Percentiles rank a stretch among this genome's conserved stretches.
These are phyloP conservation scores for Salvelinus alpinus DNA, from an alignment of 2,113 vertebrate species.

Conservation along the genomic window DNA sequence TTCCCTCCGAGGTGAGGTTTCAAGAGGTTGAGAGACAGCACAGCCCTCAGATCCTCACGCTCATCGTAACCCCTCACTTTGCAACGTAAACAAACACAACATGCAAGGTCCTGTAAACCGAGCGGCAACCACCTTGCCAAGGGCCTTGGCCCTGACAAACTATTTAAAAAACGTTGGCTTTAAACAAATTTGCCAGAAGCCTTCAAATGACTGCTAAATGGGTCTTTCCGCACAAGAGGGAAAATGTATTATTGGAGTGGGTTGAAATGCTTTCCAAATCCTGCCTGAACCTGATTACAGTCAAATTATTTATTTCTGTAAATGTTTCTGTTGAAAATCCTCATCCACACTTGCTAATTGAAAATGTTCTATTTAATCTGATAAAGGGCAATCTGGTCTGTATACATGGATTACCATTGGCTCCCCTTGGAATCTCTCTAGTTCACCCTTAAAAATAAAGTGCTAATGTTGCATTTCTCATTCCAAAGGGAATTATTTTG, in stretches of 20 bases:
- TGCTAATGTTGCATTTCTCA: too few species aligned
- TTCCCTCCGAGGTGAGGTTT: neutral
- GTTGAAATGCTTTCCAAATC: constrained; percentile 23
- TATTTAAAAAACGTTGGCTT: constrained; percentile 19
- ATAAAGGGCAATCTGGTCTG: neutral
- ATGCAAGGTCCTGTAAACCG: neutral
- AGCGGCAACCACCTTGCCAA: neutral
- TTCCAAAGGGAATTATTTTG: too few species aligned
- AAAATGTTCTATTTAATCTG: too few species aligned
- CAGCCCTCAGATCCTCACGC: neutral
- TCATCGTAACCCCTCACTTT: neutral
- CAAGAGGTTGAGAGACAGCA: constrained; percentile 2
- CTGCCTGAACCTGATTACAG: constrained; percentile 33
- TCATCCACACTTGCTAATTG: too few species aligned
- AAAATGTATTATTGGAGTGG: neutral
- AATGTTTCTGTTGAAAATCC: too few species aligned
- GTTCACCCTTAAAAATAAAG: too few species aligned
- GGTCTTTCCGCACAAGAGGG: neutral
- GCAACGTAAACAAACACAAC: constrained; percentile 16
- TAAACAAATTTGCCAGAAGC: constrained; percentile 29
- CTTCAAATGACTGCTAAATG: neutral
- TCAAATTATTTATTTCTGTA: neutral
- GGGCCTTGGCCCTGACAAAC: constrained; percentile 9
- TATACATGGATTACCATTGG: neutral
- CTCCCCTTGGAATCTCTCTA: too few species aligned